Evolutionary conservation across 2,113 vertebrate genomes (phyloP), one percentile per base, ranked within the genome.

Genomic region (Arvicanthis niloticus): DNA sequence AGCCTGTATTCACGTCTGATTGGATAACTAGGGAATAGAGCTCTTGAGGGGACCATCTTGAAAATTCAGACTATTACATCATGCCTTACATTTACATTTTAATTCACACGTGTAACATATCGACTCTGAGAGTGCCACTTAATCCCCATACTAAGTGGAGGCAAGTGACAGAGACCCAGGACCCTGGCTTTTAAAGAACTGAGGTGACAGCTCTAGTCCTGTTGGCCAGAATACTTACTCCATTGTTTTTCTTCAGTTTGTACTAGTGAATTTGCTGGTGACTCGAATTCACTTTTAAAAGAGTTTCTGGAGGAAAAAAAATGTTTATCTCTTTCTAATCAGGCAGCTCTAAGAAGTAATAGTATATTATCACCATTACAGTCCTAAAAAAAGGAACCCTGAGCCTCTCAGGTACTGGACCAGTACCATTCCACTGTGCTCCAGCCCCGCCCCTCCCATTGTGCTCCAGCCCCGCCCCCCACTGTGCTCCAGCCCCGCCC

Each of bases 281-380:
- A 37, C 65, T 88, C 77, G 85, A 40, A 92, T 60, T 95, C 15
- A 90, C 91, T 90, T 95, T 16, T 65, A 48, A 24, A 9, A 68
- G 53, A 22, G 53, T 87, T 91, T 91, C 53, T 94, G 51, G 90
- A 68, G 77, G 60, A 87, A 91, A 76, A 24, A 91, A 89, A 81
- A 70, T 37, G 22, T 70, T 12, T 37, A 78, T 7, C 8, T 34
- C 42, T 51, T 87, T 87, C 5, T 17, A 89, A 45, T 77, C 68
- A 51, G 82, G 37, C 42, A 84, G 60, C 3, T 94, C 24, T 24
- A 48, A 37, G 34, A 96, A 82, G 89, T 92, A 75, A 72, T 88
- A 22, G 88, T 76, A 3, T n/a, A 40, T 80, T 5, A 16, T 12
- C 22, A 17, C n/a, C 22, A 9, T 60, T 62, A 60, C 1, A 40